Evolutionary conservation across 2,888 invertebrate species (phyloP).

Genomic region (Callimorpha dominula): DNA sequence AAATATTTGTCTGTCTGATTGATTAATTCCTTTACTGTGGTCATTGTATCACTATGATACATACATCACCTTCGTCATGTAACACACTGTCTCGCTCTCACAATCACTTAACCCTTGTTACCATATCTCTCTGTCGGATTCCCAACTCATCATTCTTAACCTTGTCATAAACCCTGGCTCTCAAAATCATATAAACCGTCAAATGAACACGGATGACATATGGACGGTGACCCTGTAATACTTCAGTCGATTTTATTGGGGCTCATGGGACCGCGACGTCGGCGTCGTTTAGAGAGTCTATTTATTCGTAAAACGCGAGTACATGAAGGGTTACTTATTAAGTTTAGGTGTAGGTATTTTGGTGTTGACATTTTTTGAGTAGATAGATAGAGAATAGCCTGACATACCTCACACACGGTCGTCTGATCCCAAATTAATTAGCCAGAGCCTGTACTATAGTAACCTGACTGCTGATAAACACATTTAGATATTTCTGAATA

Average conservation of each 20-base stretch:
- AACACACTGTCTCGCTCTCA: background rate
- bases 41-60: too few relatives aligned
- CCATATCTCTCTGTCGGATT: background rate
- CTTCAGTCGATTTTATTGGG: slow-evolving; percentile 32
- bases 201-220: slow-evolving; percentile 35
- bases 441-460: too few relatives aligned
- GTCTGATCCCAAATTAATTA: too few relatives aligned
- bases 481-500: too few relatives aligned
- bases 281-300: slow-evolving; percentile 27
- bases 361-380: background rate
- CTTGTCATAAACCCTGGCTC: slow-evolving; percentile 11
- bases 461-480: too few relatives aligned
- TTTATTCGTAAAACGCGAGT: slow-evolving; percentile 41
- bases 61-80: background rate
- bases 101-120: background rate
- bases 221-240: slow-evolving; percentile 28
- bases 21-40: too few relatives aligned
- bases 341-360: background rate
- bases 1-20: too few relatives aligned
- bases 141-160: slow-evolving; percentile 11
- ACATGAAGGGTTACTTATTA: background rate
- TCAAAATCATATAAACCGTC: slow-evolving; percentile 21
- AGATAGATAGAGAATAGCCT: background rate
- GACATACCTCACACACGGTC: too few relatives aligned
- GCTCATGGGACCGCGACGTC: slow-evolving; percentile 21